Conservation (phyloP, 2,888 invertebrate species). For the Coenonympha glycerion region DNA sequence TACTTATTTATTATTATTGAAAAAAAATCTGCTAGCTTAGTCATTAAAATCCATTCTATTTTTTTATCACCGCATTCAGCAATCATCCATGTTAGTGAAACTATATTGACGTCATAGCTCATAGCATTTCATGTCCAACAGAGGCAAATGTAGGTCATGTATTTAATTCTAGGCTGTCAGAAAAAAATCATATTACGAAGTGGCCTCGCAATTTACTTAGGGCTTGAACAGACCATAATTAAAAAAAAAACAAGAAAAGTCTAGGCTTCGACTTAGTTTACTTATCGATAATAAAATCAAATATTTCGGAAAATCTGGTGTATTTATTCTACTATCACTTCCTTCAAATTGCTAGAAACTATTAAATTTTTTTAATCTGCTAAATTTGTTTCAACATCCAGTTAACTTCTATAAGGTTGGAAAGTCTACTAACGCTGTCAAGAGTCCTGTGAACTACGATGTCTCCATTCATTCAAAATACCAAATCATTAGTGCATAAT, state of each 20-base stretch:
- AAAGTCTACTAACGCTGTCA: too few species aligned
- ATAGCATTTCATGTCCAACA: conserved; percentile 47
- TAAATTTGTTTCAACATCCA: too few species aligned
- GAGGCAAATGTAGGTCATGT: conserved; percentile 67
- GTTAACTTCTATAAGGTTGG: too few species aligned
- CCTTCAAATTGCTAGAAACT: too few species aligned
- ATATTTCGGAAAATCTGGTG: neutral
- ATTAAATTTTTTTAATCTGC: too few species aligned
- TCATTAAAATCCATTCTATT: neutral
- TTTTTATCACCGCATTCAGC: conserved; percentile 18
- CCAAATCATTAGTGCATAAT: too few species aligned
- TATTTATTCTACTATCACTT: too few species aligned
- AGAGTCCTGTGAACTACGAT: too few species aligned
- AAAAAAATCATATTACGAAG: conserved; percentile 44
- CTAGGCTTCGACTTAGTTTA: neutral
- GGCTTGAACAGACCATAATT: neutral
- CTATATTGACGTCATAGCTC: conserved; percentile 63
- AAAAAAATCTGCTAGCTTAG: neutral
- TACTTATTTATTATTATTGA: too few species aligned
- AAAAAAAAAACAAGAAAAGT: neutral
- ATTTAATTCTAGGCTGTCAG: conserved; percentile 52
- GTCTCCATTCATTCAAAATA: too few species aligned
- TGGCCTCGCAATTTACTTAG: conserved; percentile 48
- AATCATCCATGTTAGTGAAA: conserved; percentile 15
- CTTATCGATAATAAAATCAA: too few species aligned